Conservation (phyloP, 2,797 vertebrate genomes). For the Falco biarmicus region DNA sequence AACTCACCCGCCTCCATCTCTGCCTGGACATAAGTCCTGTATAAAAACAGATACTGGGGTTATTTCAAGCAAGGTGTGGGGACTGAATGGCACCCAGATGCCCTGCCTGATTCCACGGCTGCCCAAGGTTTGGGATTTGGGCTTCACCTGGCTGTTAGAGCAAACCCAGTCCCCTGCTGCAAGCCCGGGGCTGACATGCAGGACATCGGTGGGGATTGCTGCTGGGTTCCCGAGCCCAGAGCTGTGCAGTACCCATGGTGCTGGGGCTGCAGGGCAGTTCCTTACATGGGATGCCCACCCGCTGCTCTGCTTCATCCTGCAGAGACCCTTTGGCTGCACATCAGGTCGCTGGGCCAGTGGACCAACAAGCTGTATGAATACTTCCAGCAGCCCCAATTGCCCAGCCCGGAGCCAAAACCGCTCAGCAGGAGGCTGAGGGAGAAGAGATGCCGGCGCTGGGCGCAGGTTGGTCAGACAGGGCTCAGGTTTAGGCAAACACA, state of each 20-base stretch:
- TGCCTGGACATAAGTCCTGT: background rate
- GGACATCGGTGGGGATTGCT: rapidly evolving
- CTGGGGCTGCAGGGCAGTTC: background rate
- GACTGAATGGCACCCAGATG: background rate
- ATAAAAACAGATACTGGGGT: rapidly evolving
- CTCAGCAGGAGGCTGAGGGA: constrained; percentile 74
- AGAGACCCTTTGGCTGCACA: constrained; percentile 90
- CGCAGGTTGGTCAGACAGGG: constrained; percentile 62
- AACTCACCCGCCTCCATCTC: background rate
- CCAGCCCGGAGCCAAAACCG: background rate
- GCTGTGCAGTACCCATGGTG: rapidly evolving
- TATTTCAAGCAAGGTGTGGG: background rate
- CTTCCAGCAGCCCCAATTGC: constrained; percentile 74
- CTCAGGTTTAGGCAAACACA: rapidly evolving
- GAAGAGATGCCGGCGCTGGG: background rate
- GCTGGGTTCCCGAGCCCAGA: rapidly evolving
- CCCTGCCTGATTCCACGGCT: background rate
- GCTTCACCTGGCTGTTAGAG: background rate
- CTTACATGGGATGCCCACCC: rapidly evolving
- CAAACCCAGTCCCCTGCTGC: background rate
- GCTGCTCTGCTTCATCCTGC: background rate
- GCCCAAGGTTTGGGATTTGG: background rate
- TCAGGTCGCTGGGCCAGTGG: constrained; percentile 91
- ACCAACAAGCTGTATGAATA: constrained; percentile 87
- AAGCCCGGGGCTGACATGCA: rapidly evolving